phyloP scores from a whole-genome alignment of 1,140 invertebrate genomes.

The Diploscapter pachys region DNA sequence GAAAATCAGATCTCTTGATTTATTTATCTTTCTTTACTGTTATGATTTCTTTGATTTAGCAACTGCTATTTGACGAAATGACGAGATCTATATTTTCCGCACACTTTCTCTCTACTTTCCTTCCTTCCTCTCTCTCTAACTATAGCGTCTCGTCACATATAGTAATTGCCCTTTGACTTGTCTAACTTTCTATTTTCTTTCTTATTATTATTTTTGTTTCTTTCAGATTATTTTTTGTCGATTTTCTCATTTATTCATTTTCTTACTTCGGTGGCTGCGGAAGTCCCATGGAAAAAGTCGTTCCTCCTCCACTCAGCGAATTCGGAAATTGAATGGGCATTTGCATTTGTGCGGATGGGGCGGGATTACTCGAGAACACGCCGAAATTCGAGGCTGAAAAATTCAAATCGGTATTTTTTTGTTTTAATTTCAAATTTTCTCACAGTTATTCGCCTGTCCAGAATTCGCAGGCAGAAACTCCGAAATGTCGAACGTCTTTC shows the following conservation, averaged over 20 bases:
- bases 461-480: conserved; percentile 10
- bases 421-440: no score
- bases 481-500: conserved; percentile 1
- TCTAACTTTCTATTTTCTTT: no score
- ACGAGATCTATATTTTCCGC: neutral
- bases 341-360: neutral
- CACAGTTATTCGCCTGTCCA: neutral
- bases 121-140: neutral
- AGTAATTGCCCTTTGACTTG: neutral
- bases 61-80: neutral
- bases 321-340: neutral
- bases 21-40: neutral
- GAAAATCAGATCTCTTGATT: neutral
- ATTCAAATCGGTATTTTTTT: neutral
- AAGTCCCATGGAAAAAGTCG: neutral
- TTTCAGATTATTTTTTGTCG: no score
- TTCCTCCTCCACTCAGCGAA: neutral
- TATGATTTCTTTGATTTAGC: neutral
- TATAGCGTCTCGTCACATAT: neutral
- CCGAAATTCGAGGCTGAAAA: neutral
- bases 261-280: neutral
- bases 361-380: neutral
- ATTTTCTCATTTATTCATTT: neutral
- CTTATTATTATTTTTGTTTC: no score
- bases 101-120: neutral